Evolutionary conservation across 2,888 invertebrate genomes (phyloP), one percentile per base, ranked within the genome.

Genomic region (Drosophila multiciliata): DNA sequence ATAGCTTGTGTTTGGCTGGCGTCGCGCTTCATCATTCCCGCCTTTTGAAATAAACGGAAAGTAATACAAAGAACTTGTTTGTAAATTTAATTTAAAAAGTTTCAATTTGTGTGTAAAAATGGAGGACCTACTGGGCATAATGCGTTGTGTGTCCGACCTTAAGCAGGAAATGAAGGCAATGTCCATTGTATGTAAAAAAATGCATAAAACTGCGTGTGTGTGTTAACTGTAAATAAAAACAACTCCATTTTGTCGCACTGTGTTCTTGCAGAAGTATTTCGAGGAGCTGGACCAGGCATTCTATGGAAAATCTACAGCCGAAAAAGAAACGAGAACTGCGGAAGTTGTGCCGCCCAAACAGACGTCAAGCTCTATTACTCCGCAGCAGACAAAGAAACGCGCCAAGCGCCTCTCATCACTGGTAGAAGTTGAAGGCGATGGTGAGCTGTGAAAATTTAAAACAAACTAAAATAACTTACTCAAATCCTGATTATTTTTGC

Each of bases 341-440:
- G 71, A 76, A 26, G 42, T 36, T 15, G 58, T 49, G 0, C 58
- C 61, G 1, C 45, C 54, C 4, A 66, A 42, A 11, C 49, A 26
- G 15, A 45, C 9, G 1, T 50, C 12, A 40, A 67, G 45, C n/a
- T 73, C 89, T 5, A 52, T 73, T 12, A 92, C 92, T 1, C 92
- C 92, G 9, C 91, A 92, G 57, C 92, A 92, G 50, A 84, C 77
- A 9, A 92, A 92, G 57, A 92, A 92, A 60, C 91, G 92, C 1
- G 53, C 80, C 1, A 92, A 92, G 60, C 91, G 91, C 1, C 66
- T 92, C 3, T 58, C 88, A 17, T 74, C 84, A 5, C 61, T 92
- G 6, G 62, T 55, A 15, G 92, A 92, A 57, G 65, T 71, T 45
- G 90, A 91, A 17, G 62, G 49, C 12, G 77, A 80, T 62, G 71